These are phyloP conservation scores for Reticulitermes lucifugus DNA, from an alignment of 2,888 invertebrate genomes.

Conservation along the genomic window DNA sequence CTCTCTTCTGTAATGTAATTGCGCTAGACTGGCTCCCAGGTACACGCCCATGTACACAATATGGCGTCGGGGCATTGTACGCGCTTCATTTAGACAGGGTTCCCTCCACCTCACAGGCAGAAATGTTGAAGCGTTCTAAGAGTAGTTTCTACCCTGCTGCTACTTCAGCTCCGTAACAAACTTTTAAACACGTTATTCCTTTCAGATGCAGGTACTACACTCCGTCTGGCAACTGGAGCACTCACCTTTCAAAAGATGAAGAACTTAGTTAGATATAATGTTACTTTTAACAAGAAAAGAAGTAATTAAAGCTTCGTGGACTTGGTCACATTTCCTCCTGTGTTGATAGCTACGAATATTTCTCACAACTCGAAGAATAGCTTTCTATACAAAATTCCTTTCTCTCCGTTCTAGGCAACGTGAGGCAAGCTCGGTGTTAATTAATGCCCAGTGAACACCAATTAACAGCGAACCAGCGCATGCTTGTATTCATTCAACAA, in stretches of 20 bases:
- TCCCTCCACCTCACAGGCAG: background rate
- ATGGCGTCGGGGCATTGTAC: constrained; percentile 3
- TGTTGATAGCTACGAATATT: no score
- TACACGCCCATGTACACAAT: background rate
- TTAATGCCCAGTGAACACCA: constrained; percentile 13
- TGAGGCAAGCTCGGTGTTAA: background rate
- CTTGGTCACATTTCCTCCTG: constrained; percentile 16
- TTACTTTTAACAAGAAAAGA: background rate
- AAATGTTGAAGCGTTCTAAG: constrained; percentile 5
- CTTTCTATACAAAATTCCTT: constrained; percentile 8
- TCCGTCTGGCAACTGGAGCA: background rate
- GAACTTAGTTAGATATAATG: background rate
- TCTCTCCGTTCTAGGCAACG: background rate
- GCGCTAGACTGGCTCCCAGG: no score
- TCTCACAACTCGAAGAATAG: constrained; percentile 2
- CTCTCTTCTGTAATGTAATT: no score
- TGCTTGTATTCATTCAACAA: background rate
- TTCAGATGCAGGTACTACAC: background rate
- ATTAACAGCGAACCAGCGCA: background rate
- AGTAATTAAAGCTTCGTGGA: background rate
- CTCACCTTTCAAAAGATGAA: background rate
- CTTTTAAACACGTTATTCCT: background rate
- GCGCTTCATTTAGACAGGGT: background rate
- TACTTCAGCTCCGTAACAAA: background rate
- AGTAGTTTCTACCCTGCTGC: background rate